phyloP scores from a whole-genome alignment of 2,113 vertebrate species.

The Panthera tigris region DNA sequence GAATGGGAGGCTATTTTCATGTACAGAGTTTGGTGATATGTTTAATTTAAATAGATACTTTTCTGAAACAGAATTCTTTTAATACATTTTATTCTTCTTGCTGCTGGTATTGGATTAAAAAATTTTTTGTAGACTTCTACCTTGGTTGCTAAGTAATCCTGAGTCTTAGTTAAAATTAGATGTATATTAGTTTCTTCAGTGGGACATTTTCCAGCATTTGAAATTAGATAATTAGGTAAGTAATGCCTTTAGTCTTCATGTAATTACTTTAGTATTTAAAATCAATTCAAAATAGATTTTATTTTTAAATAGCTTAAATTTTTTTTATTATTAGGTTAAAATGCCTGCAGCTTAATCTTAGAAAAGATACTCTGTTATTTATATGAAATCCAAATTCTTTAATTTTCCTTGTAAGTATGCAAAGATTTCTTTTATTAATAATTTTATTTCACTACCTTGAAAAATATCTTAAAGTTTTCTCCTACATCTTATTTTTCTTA shows the following conservation, averaged over 20 bases:
- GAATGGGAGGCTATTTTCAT: slow-evolving; percentile 81
- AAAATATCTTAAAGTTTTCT: slow-evolving; percentile 60
- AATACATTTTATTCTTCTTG: slow-evolving; percentile 81
- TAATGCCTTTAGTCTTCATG: slow-evolving; percentile 83
- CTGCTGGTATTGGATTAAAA: slow-evolving; percentile 79
- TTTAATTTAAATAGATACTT: slow-evolving; percentile 87
- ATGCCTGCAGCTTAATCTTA: slow-evolving; percentile 60
- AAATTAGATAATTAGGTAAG: slow-evolving; percentile 89
- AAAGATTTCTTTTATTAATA: slow-evolving; percentile 57
- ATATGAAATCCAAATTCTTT: slow-evolving; percentile 64
- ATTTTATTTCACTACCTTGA: slow-evolving; percentile 54
- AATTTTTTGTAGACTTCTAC: slow-evolving; percentile 75
- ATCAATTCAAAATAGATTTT: slow-evolving; percentile 79
- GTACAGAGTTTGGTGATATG: slow-evolving; percentile 91
- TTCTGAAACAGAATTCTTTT: slow-evolving; percentile 90
- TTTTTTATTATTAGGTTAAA: slow-evolving; percentile 64
- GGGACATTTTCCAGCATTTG: slow-evolving; percentile 83
- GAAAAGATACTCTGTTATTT: slow-evolving; percentile 57
- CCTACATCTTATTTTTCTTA: slow-evolving; percentile 54
- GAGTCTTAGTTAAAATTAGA: slow-evolving; percentile 83
- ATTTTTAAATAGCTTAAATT: slow-evolving; percentile 76
- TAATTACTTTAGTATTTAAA: slow-evolving; percentile 74
- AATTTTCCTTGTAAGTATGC: slow-evolving; percentile 54
- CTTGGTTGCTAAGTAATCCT: slow-evolving; percentile 79
- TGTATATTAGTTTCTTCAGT: slow-evolving; percentile 82